Evolutionary conservation across 2,113 vertebrate species (phyloP), one percentile per base, ranked within the genome.

Genomic region (Rynchops niger): DNA sequence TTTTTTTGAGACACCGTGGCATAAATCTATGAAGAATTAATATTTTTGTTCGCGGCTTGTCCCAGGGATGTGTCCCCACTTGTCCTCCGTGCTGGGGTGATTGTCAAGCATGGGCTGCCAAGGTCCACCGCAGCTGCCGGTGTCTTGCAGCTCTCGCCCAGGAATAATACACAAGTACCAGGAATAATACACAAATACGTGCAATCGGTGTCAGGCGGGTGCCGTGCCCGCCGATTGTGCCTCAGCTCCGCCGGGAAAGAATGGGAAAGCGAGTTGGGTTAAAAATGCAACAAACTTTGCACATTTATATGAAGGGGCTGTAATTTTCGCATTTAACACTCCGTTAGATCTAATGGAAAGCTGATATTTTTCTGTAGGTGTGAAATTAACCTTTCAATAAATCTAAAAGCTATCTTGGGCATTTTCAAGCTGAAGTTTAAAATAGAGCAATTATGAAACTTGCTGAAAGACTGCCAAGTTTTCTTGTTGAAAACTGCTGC

Each of bases 321-420:
- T 86, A 91, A 88, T 96, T 97, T 97, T 89, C n/a, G 1, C 67
- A 38, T 97, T 95, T 96, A 97, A 92, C 88, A 96, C 91, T 89
- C 89, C 4, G 74, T 84, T 97, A 94, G 87, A 62, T 93, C 88
- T 89, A 97, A 89, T 92, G 85, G 81, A 80, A 96, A 97, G 91
- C 77, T 85, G 93, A 80, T 97, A 94, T 93, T 97, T 92, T 94
- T 94, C 90, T 84, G 85, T 94, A 97, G 89, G 88, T 96, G 70
- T 95, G 96, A 98, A 98, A 97, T 98, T 97, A 98, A 97, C 94
- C 95, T 98, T 98, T 97, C 96, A 96, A 94, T 98, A 97, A 97
- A 97, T 95, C 71, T 72, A 94, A 97, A 96, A 96, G 85, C 95
- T 95, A 93, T 97, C 95, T 93, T 94, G 80, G 97, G 92, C 42